Conservation (phyloP, 2,113 vertebrate species). For the Vulpes ferrilata region DNA sequence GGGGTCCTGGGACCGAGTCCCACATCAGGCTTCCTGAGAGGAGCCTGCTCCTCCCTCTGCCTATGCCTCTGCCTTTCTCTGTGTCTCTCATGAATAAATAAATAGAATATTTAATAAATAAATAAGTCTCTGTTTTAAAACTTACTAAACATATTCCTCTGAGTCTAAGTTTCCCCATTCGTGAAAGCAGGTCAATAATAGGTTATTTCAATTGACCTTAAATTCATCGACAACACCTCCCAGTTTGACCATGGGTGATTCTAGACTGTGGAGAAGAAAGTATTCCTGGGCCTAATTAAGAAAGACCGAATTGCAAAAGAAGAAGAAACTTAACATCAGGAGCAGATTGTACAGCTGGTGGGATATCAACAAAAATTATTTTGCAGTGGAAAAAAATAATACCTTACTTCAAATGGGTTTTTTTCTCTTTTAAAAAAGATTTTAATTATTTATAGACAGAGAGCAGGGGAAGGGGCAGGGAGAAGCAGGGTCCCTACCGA, state of each 20-base stretch:
- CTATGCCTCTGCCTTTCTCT: too few relatives aligned
- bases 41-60: too few relatives aligned
- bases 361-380: conserved; percentile 72
- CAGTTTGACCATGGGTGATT: background rate
- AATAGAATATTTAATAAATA: too few relatives aligned
- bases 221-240: background rate
- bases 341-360: background rate
- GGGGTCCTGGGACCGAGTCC: too few relatives aligned
- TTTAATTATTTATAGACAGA: too few relatives aligned
- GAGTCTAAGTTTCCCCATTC: background rate
- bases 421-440: too few relatives aligned
- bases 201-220: background rate
- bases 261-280: background rate
- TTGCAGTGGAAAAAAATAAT: background rate
- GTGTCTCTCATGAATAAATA: too few relatives aligned
- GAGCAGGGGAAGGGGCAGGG: too few relatives aligned
- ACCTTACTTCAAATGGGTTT: background rate
- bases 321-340: conserved; percentile 89
- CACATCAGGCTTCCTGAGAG: too few relatives aligned
- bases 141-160: background rate
- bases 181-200: conserved; percentile 5
- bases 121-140: background rate
- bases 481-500: too few relatives aligned
- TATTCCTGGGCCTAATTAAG: conserved; percentile 96
- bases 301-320: conserved; percentile 97